Conservation (phyloP, 2,888 invertebrate species). For the Camptogramma bilineatum region DNA sequence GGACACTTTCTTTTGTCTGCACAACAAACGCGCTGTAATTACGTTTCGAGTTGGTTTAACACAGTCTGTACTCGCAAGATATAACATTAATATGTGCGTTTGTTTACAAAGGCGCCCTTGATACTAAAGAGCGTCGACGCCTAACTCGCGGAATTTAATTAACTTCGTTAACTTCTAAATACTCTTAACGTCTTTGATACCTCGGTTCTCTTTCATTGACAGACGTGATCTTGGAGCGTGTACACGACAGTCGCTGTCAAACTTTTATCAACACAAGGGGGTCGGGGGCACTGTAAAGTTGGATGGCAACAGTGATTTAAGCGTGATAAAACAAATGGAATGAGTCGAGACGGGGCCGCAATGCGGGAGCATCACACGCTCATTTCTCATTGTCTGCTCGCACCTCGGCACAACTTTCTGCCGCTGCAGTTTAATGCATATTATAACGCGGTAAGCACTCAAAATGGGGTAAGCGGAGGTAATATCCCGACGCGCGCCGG, state of each 20-base stretch:
- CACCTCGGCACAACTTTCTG: conserved; percentile 73
- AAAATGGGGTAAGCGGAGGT: conserved; percentile 75
- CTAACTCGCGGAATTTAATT: conserved; percentile 83
- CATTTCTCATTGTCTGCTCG: conserved; percentile 81
- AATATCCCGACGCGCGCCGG: conserved; percentile 70
- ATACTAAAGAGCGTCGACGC: conserved; percentile 76
- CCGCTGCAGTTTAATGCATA: conserved; percentile 83
- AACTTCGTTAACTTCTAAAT: conserved; percentile 85
- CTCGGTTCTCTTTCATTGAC: conserved; percentile 77
- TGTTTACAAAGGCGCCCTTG: conserved; percentile 81
- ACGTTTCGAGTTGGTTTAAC: conserved; percentile 69
- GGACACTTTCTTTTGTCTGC: conserved; percentile 56
- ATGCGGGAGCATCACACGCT: conserved; percentile 80
- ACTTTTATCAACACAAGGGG: conserved; percentile 73
- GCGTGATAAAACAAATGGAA: conserved; percentile 81
- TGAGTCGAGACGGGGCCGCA: conserved; percentile 72
- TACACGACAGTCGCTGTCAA: conserved; percentile 78
- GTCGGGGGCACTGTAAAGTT: conserved; percentile 60
- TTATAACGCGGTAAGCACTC: conserved; percentile 81
- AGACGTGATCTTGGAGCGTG: conserved; percentile 71
- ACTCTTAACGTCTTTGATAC: conserved; percentile 85
- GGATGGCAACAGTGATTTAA: conserved; percentile 80
- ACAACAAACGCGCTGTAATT: conserved; percentile 69
- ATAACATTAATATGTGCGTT: conserved; percentile 80
- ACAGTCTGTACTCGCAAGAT: conserved; percentile 73